Evolutionary conservation across 2,888 invertebrate species (phyloP).

Genomic region (Catocala sponsa): DNA sequence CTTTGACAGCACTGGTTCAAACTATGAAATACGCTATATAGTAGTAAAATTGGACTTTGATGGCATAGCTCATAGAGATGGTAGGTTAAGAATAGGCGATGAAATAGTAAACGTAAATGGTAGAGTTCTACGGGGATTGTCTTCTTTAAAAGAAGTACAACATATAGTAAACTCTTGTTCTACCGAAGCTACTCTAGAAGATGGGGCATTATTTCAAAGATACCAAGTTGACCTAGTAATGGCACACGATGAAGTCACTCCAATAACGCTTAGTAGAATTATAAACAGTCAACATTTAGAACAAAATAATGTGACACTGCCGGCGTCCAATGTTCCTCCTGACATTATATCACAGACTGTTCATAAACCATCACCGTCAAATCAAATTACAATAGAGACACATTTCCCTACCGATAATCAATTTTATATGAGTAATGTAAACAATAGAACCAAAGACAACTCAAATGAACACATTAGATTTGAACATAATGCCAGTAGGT

Average conservation of each 20-base stretch:
- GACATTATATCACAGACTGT: constrained; percentile 84
- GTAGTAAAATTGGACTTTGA: constrained; percentile 90
- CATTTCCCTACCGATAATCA: constrained; percentile 80
- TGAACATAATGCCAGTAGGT: constrained; percentile 54
- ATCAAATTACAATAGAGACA: constrained; percentile 81
- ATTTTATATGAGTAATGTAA: constrained; percentile 57
- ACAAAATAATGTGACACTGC: constrained; percentile 57
- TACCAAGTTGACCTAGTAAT: constrained; percentile 89
- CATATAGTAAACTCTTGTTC: constrained; percentile 87
- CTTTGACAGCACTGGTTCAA: constrained; percentile 81
- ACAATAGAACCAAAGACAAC: constrained; percentile 56
- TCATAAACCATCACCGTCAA: constrained; percentile 75
- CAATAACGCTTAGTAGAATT: constrained; percentile 82
- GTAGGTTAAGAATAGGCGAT: constrained; percentile 94
- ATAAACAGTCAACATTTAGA: constrained; percentile 75
- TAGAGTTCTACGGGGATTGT: constrained; percentile 92
- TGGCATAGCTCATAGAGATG: constrained; percentile 92
- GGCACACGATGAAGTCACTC: constrained; percentile 90
- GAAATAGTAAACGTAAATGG: constrained; percentile 97
- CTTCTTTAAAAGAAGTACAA: constrained; percentile 90
- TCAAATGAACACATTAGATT: constrained; percentile 52
- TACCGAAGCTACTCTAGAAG: constrained; percentile 77
- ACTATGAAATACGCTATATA: constrained; percentile 89
- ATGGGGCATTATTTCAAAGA: constrained; percentile 75
- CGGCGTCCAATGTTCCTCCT: constrained; percentile 72